Percentiles rank a stretch among this genome's conserved stretches.
These are phyloP conservation scores for Tethya wilhelma DNA, from an alignment of 37 sponge, comb jelly and placozoan species.

Conservation along the genomic window DNA sequence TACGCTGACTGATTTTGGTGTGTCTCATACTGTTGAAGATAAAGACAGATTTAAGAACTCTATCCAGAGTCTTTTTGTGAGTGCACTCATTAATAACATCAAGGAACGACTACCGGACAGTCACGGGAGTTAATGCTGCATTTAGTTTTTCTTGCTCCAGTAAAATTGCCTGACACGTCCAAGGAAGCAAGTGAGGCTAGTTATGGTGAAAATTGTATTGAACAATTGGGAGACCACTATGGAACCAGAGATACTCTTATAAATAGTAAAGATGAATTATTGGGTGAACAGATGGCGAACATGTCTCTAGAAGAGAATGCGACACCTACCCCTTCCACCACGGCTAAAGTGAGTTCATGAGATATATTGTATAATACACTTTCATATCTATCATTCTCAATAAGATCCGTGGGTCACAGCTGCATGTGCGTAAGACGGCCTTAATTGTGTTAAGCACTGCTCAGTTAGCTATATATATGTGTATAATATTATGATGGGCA, in stretches of 20 bases:
- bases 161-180: constrained; percentile 3
- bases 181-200: not conserved
- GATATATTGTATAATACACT: too few species aligned
- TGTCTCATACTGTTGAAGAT: too few species aligned
- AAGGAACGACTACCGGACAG: constrained; percentile 42
- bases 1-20: too few species aligned
- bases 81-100: constrained; percentile 4
- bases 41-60: not conserved
- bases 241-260: constrained; percentile 12
- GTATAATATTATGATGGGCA: too few species aligned
- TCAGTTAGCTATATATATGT: too few species aligned
- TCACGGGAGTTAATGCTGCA: not conserved
- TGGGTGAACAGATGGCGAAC: constrained; percentile 16
- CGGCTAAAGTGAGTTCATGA: too few species aligned
- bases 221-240: constrained; percentile 20
- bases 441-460: too few species aligned
- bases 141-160: constrained; percentile 24
- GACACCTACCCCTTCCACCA: too few species aligned
- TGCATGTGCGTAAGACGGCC: too few species aligned
- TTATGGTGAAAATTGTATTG: constrained; percentile 31
- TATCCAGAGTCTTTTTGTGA: constrained; percentile 15
- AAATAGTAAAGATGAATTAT: not conserved
- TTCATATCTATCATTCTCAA: too few species aligned
- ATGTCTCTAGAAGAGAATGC: too few species aligned
- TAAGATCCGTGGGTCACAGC: too few species aligned